Evolutionary conservation across 1,140 invertebrate species (phyloP), one percentile per base, ranked within the genome.

Genomic region (Papilio polyxenes): DNA sequence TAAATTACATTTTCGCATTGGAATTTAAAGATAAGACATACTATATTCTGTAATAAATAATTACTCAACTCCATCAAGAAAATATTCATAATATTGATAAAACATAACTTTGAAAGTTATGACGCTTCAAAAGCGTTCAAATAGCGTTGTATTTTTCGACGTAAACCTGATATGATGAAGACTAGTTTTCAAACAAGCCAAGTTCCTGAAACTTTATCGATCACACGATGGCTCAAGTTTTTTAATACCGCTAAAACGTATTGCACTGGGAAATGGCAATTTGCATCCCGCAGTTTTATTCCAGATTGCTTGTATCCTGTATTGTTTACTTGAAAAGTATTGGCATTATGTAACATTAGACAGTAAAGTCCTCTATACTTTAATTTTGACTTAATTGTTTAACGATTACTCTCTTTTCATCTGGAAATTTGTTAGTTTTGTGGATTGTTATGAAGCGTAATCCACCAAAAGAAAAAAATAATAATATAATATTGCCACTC

Each of bases 121-220:
- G 31, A 69, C 65, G 65, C 65, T 72, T 72, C 13, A 72, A 72
- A 72, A 40, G 11, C 56, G 6, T 59, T 59, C 56, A n/a, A 72
- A 40, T 37, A 37, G 65, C 65, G 15, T 72, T 31, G 11, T 40
- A 40, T 72, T 62, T 6, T 6, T 37, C 65, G 31, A 31, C 31
- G n/a, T 48, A 48, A 75, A 20, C 40, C 74, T 75, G 72, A 51
- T 23, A 77, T 53, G 75, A 77, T 53, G 10, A 8, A 51, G 53
- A 49, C 49, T 53, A 53, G 23, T 77, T 77, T 53, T 31, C 20
- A 23, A 77, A 77, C 75, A 53, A 77, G 48, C 49, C 3, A 76
- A 76, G 75, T 77, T 53, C 11, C 49, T 17, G 23, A n/a, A 77
- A 77, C 75, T 77, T 77, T 77, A 77, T 56, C 44, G 75, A 77